A percentile compares a stretch with the other conserved stretches of the same genome.
These are phyloP conservation scores for Mirounga angustirostris DNA, from an alignment of 2,113 vertebrate species.

Conservation along the genomic window DNA sequence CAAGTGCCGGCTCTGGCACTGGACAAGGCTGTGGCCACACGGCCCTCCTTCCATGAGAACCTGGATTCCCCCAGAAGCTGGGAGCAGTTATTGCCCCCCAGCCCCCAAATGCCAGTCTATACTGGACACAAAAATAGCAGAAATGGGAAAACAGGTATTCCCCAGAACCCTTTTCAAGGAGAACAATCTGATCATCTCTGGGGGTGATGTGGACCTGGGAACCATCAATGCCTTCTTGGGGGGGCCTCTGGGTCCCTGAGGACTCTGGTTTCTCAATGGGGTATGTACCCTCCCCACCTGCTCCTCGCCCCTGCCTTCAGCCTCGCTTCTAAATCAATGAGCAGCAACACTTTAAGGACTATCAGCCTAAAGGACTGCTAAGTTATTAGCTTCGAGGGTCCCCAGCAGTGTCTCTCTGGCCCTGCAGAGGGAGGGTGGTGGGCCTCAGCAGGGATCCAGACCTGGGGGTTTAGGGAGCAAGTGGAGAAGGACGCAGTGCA, in stretches of 20 bases:
- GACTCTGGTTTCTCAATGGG: accelerated
- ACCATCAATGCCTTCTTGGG: background rate
- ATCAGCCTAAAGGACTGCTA: background rate
- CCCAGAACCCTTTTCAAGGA: background rate
- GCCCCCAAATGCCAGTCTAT: background rate
- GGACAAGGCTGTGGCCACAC: accelerated
- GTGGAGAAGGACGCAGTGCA: background rate
- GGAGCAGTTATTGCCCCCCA: no score
- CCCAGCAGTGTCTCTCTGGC: background rate
- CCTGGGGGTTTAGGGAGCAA: background rate
- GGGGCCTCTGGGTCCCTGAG: background rate
- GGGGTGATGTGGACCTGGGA: background rate
- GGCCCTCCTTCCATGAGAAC: background rate
- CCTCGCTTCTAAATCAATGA: background rate
- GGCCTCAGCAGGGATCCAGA: background rate
- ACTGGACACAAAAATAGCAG: background rate
- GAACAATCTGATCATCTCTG: background rate
- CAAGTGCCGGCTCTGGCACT: background rate
- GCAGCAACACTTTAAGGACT: background rate
- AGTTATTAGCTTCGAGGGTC: background rate
- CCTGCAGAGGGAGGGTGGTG: background rate
- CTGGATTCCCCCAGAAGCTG: background rate
- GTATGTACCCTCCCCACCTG: background rate
- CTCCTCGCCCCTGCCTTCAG: background rate
- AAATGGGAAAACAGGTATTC: background rate